Evolutionary conservation across 2,888 invertebrate genomes (phyloP).

Genomic region (Megastigmus dorsalis): DNA sequence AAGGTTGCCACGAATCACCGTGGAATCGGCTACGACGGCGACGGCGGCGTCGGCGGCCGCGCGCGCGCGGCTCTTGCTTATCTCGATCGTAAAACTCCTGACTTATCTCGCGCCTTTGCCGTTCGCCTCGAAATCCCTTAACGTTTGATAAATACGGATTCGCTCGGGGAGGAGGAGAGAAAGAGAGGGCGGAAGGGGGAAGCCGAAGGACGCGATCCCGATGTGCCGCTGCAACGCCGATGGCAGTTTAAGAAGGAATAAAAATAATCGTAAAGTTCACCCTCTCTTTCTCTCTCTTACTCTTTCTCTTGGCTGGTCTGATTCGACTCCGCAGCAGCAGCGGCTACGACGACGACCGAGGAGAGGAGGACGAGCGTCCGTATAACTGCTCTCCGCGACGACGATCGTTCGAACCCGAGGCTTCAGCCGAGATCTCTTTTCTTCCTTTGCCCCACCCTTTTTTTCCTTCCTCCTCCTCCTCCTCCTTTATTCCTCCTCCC

Average conservation of each 20-base stretch:
- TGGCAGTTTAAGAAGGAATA: conserved; percentile 61
- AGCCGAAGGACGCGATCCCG: not conserved
- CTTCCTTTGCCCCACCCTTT: not conserved
- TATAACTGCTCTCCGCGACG: conserved; percentile 43
- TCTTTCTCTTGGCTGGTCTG: conserved; percentile 11
- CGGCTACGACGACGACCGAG: too few relatives aligned
- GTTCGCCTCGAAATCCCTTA: conserved; percentile 61
- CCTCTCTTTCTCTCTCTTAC: conserved; percentile 21
- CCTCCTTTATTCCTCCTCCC: too few relatives aligned
- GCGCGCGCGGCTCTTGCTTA: conserved; percentile 50
- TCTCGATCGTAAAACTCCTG: conserved; percentile 60
- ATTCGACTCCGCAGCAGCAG: not conserved
- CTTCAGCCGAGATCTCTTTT: conserved; percentile 31
- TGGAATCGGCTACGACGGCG: conserved; percentile 39
- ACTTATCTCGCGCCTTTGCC: conserved; percentile 58
- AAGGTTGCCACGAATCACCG: conserved; percentile 35
- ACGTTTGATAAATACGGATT: conserved; percentile 62
- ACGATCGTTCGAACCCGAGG: conserved; percentile 38
- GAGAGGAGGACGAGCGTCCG: conserved; percentile 12
- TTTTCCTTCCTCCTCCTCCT: not conserved
- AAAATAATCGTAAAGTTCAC: conserved; percentile 63
- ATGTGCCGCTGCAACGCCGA: conserved; percentile 27
- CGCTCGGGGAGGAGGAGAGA: not conserved
- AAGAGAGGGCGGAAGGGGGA: not conserved
- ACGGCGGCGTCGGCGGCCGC: conserved; percentile 8